A percentile compares a stretch with the other conserved stretches of the same genome.
These are phyloP conservation scores for Oncorhynchus masou DNA, from an alignment of 2,113 vertebrate species.

Conservation along the genomic window DNA sequence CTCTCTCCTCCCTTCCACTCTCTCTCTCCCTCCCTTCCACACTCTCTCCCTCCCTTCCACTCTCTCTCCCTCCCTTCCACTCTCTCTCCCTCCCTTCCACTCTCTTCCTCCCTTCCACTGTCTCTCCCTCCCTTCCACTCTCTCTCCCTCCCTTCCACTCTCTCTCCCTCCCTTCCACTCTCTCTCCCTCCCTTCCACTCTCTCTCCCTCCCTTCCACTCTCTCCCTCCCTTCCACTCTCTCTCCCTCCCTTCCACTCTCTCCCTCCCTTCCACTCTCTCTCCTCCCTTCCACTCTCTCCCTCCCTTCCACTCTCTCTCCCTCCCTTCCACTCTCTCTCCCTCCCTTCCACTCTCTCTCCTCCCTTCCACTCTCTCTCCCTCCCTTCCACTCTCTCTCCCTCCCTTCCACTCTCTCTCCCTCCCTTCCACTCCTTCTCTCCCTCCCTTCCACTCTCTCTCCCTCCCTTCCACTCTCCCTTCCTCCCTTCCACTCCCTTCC, in stretches of 20 bases:
- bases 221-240: no score
- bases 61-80: not conserved
- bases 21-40: no score
- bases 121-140: not conserved
- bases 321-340: constrained; percentile 19
- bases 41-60: no score
- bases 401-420: not conserved
- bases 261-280: not conserved
- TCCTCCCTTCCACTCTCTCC: not conserved
- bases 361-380: constrained; percentile 20
- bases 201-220: no score
- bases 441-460: constrained; percentile 1
- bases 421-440: no score
- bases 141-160: not conserved
- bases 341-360: not conserved
- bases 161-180: no score
- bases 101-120: not conserved
- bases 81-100: no score
- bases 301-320: constrained; percentile 13
- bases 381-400: not conserved
- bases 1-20: not conserved
- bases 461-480: no score
- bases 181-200: no score
- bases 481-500: not conserved
- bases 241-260: not conserved